Percentiles rank a stretch among this genome's conserved stretches.
These are phyloP conservation scores for Selenia dentaria DNA, from an alignment of 2,888 invertebrate genomes.

Conservation along the genomic window DNA sequence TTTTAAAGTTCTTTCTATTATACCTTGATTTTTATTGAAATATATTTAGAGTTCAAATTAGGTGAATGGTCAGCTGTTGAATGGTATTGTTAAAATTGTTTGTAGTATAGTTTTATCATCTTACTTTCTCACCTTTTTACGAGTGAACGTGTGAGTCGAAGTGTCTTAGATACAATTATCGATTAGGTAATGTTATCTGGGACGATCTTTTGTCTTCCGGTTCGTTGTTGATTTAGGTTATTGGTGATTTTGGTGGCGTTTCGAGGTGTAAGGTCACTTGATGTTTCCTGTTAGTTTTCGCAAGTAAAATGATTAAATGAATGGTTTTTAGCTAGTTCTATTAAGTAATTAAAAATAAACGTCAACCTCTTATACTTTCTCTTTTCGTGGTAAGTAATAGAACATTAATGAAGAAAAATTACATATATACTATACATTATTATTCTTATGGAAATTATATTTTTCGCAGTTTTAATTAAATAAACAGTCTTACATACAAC, in stretches of 20 bases:
- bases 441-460: no score
- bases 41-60: conserved; percentile 34
- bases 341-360: no score
- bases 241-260: conserved; percentile 63
- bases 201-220: conserved; percentile 82
- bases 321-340: no score
- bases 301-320: conserved; percentile 27
- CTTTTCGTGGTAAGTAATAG: no score
- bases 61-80: neutral
- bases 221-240: conserved; percentile 76
- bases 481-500: no score
- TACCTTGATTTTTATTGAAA: neutral
- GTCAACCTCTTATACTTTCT: no score
- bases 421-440: no score
- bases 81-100: conserved; percentile 33
- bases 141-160: conserved; percentile 77
- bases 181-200: conserved; percentile 82
- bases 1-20: conserved; percentile 1
- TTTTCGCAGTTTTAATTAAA: no score
- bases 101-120: conserved; percentile 74
- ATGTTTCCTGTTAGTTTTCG: conserved; percentile 56
- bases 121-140: conserved; percentile 84
- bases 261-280: conserved; percentile 38
- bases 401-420: no score
- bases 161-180: conserved; percentile 84